Evolutionary conservation across 2,888 invertebrate species (phyloP).

Genomic region (Empis livida): DNA sequence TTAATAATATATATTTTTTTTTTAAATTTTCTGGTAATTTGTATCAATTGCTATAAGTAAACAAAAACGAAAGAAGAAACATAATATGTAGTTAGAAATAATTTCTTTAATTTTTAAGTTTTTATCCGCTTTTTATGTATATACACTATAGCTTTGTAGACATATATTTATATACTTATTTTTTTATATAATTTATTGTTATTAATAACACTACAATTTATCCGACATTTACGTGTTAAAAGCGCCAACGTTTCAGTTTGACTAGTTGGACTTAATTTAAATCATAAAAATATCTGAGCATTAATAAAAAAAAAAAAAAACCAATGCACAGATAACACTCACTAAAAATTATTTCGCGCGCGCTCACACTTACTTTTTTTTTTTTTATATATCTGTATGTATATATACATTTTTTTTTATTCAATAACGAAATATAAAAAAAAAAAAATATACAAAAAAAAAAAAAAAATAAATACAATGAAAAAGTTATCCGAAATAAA

Average conservation of each 20-base stretch:
- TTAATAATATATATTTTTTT: no score
- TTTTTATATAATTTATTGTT: no score
- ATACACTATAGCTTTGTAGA: no score
- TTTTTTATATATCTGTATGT: not conserved
- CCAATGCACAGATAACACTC: not conserved
- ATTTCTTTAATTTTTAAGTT: no score
- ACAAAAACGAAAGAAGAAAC: no score
- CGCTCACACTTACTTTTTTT: not conserved
- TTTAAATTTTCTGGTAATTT: no score
- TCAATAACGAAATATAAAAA: no score
- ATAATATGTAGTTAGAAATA: no score
- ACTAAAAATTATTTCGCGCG: not conserved
- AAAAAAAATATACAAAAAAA: conserved; percentile 1
- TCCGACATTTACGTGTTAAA: not conserved
- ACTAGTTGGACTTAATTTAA: conserved; percentile 38
- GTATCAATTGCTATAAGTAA: no score
- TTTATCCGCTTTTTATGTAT: no score
- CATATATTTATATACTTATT: no score
- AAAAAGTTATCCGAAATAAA: not conserved
- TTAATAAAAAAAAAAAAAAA: conserved; percentile 29
- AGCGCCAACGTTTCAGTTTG: conserved; percentile 39
- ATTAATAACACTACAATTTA: not conserved
- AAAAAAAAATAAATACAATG: conserved; percentile 1
- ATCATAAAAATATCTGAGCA: conserved; percentile 34
- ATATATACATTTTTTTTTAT: no score